These are phyloP conservation scores for Epinephelus cyanopodus DNA, from an alignment of 2,113 vertebrate genomes.

Conservation along the genomic window DNA sequence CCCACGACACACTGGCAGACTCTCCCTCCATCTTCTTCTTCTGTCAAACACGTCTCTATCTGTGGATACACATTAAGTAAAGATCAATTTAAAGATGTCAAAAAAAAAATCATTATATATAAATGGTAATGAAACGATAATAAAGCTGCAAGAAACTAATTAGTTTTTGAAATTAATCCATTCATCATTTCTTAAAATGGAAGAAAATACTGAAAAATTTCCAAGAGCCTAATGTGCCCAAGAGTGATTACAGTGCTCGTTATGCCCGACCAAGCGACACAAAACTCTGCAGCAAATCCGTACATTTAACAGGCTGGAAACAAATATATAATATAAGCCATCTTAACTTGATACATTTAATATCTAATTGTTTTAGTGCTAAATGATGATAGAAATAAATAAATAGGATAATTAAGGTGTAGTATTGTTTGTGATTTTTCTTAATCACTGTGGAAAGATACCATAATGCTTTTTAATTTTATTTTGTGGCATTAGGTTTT, in stretches of 20 bases:
- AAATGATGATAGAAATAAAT: background rate
- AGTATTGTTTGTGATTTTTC: background rate
- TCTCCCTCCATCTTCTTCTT: background rate
- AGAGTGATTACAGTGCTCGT: background rate
- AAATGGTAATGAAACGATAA: background rate
- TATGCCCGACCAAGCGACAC: background rate
- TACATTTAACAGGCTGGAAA: no score
- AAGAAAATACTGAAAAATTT: background rate
- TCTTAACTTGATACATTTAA: background rate
- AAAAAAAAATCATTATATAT: background rate
- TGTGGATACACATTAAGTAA: slow-evolving; percentile 5
- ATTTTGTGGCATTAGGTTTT: no score
- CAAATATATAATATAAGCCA: background rate
- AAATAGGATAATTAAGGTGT: background rate
- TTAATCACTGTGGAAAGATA: background rate
- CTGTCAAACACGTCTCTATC: background rate
- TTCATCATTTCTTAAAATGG: background rate
- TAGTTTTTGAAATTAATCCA: background rate
- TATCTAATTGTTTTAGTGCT: background rate
- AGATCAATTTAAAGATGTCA: background rate
- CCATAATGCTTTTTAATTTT: background rate
- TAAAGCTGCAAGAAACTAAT: background rate
- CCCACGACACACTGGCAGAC: background rate
- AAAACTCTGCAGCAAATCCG: no score
- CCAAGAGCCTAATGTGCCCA: no score